These are phyloP conservation scores for Tipula unca DNA, from an alignment of 2,888 invertebrate genomes.

Conservation along the genomic window DNA sequence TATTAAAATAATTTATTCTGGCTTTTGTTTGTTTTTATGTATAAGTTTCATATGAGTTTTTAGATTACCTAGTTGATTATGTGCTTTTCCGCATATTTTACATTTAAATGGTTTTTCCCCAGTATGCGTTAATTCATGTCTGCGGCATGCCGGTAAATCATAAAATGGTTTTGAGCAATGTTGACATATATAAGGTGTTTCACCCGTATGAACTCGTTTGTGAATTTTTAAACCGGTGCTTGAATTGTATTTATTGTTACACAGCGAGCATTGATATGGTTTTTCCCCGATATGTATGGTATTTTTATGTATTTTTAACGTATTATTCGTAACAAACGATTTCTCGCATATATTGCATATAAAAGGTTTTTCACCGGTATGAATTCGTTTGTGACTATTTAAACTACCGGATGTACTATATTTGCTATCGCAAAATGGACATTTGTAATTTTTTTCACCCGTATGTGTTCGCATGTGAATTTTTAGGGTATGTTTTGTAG, in stretches of 20 bases:
- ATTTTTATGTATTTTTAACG: background rate
- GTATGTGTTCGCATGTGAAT: background rate
- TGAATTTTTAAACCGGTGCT: background rate
- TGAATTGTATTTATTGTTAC: background rate
- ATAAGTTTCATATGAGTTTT: background rate
- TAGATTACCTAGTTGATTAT: background rate
- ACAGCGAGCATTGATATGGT: background rate
- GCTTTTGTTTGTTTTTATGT: background rate
- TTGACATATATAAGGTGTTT: background rate
- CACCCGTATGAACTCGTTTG: background rate
- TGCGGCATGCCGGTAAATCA: background rate
- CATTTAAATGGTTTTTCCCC: background rate
- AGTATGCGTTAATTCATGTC: background rate
- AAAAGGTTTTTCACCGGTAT: constrained; percentile 2
- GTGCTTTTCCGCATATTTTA: background rate
- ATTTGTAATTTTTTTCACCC: background rate
- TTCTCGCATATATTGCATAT: background rate
- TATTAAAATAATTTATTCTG: background rate
- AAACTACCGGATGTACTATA: background rate
- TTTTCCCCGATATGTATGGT: background rate
- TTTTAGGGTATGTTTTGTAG: background rate
- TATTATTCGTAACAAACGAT: background rate
- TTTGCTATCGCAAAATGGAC: background rate
- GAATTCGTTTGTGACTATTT: background rate
- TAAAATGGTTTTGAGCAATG: background rate